A percentile compares a stretch with the other conserved stretches of the same genome.
Evolutionary conservation across 2,113 vertebrate species (phyloP).

Genomic region (Vireo altiloquus): DNA sequence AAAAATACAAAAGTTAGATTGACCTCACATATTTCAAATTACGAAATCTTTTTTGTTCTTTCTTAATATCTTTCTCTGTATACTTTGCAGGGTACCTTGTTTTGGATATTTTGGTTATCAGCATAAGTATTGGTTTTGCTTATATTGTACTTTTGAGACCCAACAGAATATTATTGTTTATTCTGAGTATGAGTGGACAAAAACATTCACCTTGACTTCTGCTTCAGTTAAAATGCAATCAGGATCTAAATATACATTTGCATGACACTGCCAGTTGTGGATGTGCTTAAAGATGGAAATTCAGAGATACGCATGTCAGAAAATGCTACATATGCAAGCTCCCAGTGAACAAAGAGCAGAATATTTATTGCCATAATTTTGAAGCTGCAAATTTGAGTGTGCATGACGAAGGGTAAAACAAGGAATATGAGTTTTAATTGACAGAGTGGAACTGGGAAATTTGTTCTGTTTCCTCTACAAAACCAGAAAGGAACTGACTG

Average conservation of each 20-base stretch:
- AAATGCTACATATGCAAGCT: not conserved
- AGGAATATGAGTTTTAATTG: not conserved
- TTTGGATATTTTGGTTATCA: not conserved
- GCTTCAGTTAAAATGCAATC: not conserved
- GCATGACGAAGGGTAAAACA: not conserved
- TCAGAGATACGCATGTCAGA: not conserved
- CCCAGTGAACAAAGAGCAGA: not conserved
- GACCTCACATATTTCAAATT: not conserved
- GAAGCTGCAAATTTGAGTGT: not conserved
- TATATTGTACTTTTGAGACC: not conserved
- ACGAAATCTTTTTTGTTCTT: not conserved
- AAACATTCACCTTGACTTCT: not conserved
- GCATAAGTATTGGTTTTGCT: not conserved
- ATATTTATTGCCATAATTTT: not conserved
- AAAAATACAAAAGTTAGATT: not conserved
- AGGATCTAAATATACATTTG: not conserved
- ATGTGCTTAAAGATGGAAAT: not conserved
- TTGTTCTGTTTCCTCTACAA: not conserved
- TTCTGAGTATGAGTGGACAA: not conserved
- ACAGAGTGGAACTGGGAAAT: not conserved
- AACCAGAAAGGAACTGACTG: not conserved
- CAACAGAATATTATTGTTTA: not conserved
- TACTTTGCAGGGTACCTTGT: not conserved
- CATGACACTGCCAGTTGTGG: not conserved
- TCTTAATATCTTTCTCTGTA: not conserved